Base-by-base conservation (phyloP, 53 echinoderm and acorn worm species). In the Patiria pectinifera region DNA sequence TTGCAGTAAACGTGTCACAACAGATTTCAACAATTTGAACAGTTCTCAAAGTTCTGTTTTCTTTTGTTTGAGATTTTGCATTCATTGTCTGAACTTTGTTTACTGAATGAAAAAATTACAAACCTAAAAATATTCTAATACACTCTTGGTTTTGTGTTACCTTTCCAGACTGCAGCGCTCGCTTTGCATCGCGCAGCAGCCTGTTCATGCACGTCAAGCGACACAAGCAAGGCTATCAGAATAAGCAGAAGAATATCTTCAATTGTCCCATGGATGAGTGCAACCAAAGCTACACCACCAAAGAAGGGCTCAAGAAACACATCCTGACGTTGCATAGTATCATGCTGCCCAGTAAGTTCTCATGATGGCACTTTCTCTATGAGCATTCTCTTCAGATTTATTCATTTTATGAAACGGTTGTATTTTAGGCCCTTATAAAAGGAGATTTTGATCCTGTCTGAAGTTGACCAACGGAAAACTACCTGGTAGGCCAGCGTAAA, bases 151-250 rank as follows among this genome's bases (percentile, higher is more conserved):
- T 6, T 61, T 69, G 59, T 59, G 19, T 89, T 87, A 22, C 70
- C 70, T 22, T 45, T 76, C 10, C 91, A 99, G 99, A 95, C 47
- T 99, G 99, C 83, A 95, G 95, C 84, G 99, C 99, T 3, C 92
- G 96, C 6, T 99, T 99, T 89, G 96, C 99, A 2, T 94, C 97
- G 60, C 91, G 99, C 9, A 99, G 99, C 80, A 95, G 95, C 48
- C 93, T 97, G 66, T 96, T 95, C 82, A 97, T 99, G 97, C 99
- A 99, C 91, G 95, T 93, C 94, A 97, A 96, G 86, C 90, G 96
- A 5, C 99, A 99, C 87, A 93, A 93, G 44, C 93, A 95, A 19
- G 97, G 95, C 49, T 94, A 96, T 25, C 90, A 96, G 0, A 87
- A 91, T 82, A 91, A 95, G 61, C 96, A 95, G 84, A 95, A 93